These are phyloP conservation scores for Mimas tiliae DNA, from an alignment of 2,888 invertebrate species.

Conservation along the genomic window DNA sequence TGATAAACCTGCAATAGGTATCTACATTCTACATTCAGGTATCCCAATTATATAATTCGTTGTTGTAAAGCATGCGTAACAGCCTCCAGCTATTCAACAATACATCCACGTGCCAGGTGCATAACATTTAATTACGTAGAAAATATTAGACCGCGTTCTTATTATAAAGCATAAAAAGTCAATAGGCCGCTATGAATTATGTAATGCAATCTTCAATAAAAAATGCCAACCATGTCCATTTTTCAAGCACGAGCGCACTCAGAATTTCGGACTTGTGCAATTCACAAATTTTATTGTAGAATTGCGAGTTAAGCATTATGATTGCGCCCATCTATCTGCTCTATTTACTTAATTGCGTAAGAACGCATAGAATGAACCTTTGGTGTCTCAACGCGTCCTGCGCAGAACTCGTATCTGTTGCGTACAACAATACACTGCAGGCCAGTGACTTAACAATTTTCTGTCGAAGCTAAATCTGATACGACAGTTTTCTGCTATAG, in stretches of 20 bases:
- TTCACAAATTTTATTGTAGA: slow-evolving; percentile 49
- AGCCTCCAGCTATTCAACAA: neutral
- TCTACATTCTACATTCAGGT: too few relatives aligned
- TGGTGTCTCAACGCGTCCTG: slow-evolving; percentile 62
- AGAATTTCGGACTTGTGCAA: slow-evolving; percentile 42
- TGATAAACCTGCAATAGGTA: neutral
- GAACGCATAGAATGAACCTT: slow-evolving; percentile 61
- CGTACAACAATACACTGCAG: slow-evolving; percentile 47
- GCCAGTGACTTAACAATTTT: neutral
- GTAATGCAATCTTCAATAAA: slow-evolving; percentile 21
- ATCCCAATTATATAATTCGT: neutral
- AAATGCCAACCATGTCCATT: slow-evolving; percentile 34
- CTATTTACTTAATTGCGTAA: slow-evolving; percentile 56
- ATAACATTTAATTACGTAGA: neutral
- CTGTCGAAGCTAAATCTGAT: neutral
- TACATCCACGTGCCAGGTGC: slow-evolving; percentile 2
- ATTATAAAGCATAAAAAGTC: slow-evolving; percentile 6
- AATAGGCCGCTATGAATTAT: slow-evolving; percentile 15
- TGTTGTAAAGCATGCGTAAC: neutral
- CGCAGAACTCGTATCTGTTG: slow-evolving; percentile 53
- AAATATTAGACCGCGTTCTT: neutral
- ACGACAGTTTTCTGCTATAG: too few relatives aligned
- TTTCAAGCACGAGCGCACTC: slow-evolving; percentile 49
- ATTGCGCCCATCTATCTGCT: slow-evolving; percentile 57
- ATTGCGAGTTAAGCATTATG: slow-evolving; percentile 44